Evolutionary conservation across 2,113 vertebrate species (phyloP), one percentile per base, ranked within the genome.

Genomic region (Seriola dumerili): DNA sequence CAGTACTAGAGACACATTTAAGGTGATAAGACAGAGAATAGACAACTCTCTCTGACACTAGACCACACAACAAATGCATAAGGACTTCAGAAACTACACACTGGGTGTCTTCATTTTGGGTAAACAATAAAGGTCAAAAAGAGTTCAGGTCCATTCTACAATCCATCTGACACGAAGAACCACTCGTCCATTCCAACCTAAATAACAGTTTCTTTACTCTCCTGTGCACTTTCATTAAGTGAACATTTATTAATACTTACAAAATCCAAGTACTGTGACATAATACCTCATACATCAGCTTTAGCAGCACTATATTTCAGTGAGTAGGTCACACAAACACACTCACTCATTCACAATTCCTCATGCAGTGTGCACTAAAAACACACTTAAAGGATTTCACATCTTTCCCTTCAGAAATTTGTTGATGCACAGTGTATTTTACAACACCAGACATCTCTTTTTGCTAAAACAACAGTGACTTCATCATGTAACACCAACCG

Each of bases 251-350:
- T 72, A 87, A 91, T 85, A 91, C 86, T 91, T 88, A 1, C 40
- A 61, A 70, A 46, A 72, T 62, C 38, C 17, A 82, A 91, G 92
- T 84, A 93, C 85, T 92, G 88, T 88, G 44, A 84, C 17, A 80
- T 72, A 89, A 91, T 76, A 86, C 66, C 64, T 70, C 70, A 52
- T n/a, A 68, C 66, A 65, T 84, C 25, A 64, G 81, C 88, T 87
- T 88, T 89, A 92, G 89, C 88, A 93, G 90, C 88, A 81, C 80
- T 87, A 87, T 65, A 83, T 54, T 84, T 84, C 77, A 84, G 80
- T 84, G 55, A 76, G 23, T 21, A 7, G 46, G n/a, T 77, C 72
- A 21, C 36, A 69, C 68, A 57, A 54, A 42, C 61, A 50, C 70
- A 0, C 34, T 44, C 67, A 12, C 48, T 63, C 32, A 73, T 12